These are phyloP conservation scores for Ophion slaviceki DNA, from an alignment of 2,888 invertebrate genomes.

Conservation along the genomic window DNA sequence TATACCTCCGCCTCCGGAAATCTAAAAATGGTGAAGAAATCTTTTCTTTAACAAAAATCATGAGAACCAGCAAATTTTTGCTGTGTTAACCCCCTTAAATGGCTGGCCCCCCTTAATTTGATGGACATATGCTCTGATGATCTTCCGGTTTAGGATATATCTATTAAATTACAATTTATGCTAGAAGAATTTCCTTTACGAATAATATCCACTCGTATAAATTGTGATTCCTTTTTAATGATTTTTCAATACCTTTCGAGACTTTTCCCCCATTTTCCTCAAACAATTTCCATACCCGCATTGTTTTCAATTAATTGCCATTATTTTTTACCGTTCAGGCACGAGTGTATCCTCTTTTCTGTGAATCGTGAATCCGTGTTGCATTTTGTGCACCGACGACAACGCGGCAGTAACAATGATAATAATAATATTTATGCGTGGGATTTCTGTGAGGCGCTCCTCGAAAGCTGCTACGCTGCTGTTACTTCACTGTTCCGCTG, in stretches of 20 bases:
- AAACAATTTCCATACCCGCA: background rate
- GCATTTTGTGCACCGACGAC: background rate
- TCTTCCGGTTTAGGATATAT: too few species aligned
- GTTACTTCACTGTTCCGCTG: conserved; percentile 34
- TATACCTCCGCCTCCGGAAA: too few species aligned
- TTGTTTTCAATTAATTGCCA: background rate
- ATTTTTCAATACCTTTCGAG: background rate
- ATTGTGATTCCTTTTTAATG: background rate
- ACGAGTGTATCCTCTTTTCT: background rate
- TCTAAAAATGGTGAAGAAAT: too few species aligned
- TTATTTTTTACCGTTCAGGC: background rate
- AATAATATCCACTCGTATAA: background rate
- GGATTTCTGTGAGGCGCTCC: conserved; percentile 43
- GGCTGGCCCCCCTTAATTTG: too few species aligned
- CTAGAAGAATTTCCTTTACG: too few species aligned
- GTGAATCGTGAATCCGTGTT: background rate
- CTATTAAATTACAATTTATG: too few species aligned
- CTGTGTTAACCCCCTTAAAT: too few species aligned
- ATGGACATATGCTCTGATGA: too few species aligned
- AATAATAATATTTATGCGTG: conserved; percentile 30
- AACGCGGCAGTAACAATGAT: background rate
- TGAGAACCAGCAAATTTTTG: too few species aligned
- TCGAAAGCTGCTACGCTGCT: conserved; percentile 37
- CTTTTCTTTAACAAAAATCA: too few species aligned
- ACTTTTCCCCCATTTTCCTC: background rate